These are phyloP conservation scores for Pyrgilauda ruficollis DNA, from an alignment of 2,113 vertebrate species.

Conservation along the genomic window DNA sequence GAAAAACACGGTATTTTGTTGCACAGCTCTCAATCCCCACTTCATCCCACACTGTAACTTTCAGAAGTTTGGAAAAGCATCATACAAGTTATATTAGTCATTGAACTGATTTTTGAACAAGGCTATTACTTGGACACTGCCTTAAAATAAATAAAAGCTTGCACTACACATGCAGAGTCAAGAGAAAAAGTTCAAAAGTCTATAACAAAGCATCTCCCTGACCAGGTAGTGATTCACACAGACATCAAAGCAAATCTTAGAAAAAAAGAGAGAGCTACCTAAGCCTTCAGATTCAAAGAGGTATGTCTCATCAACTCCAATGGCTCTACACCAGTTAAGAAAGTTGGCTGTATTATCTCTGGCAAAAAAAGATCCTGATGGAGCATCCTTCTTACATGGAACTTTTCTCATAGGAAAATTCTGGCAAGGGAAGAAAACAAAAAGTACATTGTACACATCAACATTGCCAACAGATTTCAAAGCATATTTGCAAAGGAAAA, in stretches of 20 bases:
- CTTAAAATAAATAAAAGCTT: not conserved
- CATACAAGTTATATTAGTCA: not conserved
- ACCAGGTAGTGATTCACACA: not conserved
- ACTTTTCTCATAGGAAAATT: constrained; percentile 87
- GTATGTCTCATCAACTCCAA: constrained; percentile 92
- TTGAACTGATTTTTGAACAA: not conserved
- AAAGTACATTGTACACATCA: not conserved
- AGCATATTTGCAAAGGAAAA: not conserved
- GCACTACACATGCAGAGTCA: not conserved
- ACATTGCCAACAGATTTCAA: not conserved
- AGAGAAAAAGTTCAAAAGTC: not conserved
- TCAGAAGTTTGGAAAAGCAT: not conserved
- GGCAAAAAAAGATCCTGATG: constrained; percentile 95
- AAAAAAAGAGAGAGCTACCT: constrained; percentile 73
- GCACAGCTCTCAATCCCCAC: not conserved
- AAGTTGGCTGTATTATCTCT: constrained; percentile 98
- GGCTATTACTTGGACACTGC: not conserved
- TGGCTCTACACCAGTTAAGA: constrained; percentile 88
- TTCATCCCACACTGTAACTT: not conserved
- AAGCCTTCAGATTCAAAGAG: constrained; percentile 97
- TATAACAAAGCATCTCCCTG: not conserved
- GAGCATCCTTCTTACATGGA: constrained; percentile 87
- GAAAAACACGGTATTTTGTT: not conserved
- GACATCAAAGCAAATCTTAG: not conserved
- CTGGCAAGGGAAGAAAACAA: constrained; percentile 65